These are phyloP conservation scores for Ciconia stormi DNA, from an alignment of 2,113 vertebrate species.

Conservation along the genomic window DNA sequence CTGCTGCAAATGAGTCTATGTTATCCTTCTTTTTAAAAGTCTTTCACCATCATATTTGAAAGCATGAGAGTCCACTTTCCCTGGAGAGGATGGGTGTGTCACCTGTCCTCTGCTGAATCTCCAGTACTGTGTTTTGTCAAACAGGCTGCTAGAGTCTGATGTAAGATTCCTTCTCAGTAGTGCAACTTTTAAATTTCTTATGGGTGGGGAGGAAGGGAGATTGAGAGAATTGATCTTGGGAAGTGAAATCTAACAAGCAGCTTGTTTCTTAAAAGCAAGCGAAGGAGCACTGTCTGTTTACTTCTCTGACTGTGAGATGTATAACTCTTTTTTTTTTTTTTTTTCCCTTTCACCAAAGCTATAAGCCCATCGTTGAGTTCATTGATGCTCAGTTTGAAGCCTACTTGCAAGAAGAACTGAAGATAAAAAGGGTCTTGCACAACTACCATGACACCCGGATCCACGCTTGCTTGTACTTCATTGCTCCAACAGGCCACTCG, in stretches of 20 bases:
- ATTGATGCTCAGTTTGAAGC: constrained; percentile 97
- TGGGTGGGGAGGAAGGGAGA: neutral
- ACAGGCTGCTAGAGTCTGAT: neutral
- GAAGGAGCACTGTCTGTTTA: neutral
- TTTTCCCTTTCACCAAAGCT: constrained; percentile 73
- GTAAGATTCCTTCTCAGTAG: neutral
- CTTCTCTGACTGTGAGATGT: neutral
- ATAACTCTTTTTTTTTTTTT: neutral
- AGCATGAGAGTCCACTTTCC: neutral
- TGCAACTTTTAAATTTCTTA: neutral
- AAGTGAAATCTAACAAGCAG: neutral
- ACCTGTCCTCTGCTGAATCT: neutral
- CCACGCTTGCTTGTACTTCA: constrained; percentile 96
- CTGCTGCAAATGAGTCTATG: neutral
- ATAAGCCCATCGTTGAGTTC: constrained; percentile 97
- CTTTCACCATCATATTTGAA: neutral
- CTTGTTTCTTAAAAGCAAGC: neutral
- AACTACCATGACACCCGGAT: constrained; percentile 95
- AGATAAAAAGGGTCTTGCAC: constrained; percentile 94
- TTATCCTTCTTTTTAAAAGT: neutral
- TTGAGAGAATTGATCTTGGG: neutral
- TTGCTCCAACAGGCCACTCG: constrained; percentile 95
- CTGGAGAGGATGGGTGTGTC: neutral
- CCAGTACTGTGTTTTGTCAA: neutral
- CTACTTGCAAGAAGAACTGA: constrained; percentile 96